These are phyloP conservation scores for Eubasilissa regina DNA, from an alignment of 1,140 invertebrate genomes.

Conservation along the genomic window DNA sequence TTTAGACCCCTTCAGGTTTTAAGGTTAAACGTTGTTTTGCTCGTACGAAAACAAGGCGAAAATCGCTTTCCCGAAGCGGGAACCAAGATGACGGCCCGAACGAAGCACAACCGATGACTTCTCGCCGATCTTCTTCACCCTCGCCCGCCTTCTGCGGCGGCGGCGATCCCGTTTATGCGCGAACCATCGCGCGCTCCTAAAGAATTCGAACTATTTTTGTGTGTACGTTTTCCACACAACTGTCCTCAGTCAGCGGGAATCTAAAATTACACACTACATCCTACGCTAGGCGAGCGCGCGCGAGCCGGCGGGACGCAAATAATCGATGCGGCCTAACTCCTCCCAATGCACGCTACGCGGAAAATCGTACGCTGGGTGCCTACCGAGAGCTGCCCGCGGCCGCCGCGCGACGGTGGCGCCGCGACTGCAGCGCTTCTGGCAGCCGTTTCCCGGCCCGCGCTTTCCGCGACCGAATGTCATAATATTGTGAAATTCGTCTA, in stretches of 20 bases:
- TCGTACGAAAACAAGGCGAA: constrained; percentile 16
- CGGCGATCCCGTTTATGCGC: background rate
- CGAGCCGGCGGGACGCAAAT: constrained; percentile 63
- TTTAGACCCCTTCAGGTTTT: constrained; percentile 27
- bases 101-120: background rate
- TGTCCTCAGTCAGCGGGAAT: constrained; percentile 57
- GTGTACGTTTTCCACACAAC: constrained; percentile 32
- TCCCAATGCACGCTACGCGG: constrained; percentile 61
- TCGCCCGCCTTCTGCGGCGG: constrained; percentile 14
- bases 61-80: background rate
- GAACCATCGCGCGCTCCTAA: background rate
- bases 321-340: constrained; percentile 67
- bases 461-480: background rate
- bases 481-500: background rate
- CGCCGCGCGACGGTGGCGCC: constrained; percentile 56
- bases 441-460: background rate
- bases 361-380: constrained; percentile 64
- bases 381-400: constrained; percentile 5
- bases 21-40: constrained; percentile 41
- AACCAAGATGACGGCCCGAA: too few species aligned
- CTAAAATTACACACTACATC: constrained; percentile 59
- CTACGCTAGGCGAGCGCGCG: constrained; percentile 32
- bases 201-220: constrained; percentile 30
- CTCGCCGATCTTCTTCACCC: background rate
- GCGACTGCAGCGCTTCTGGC: constrained; percentile 52